Conservation (phyloP, 2,888 invertebrate species). For the Hydroisotoma schaefferi region DNA sequence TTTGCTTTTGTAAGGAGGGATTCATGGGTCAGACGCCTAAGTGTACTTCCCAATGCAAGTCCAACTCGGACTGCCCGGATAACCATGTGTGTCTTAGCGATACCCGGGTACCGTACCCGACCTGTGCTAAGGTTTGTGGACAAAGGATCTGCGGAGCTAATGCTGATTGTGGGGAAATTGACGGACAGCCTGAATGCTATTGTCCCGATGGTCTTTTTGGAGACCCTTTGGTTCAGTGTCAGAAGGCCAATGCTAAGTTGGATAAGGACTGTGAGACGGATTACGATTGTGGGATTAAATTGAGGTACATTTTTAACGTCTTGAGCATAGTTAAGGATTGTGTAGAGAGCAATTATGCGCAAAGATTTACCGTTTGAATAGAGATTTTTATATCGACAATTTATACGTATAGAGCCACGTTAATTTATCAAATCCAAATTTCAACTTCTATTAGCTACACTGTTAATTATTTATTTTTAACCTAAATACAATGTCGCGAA, state of each 20-base stretch:
- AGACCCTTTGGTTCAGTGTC: slow-evolving; percentile 29
- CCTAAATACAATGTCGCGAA: too few species aligned
- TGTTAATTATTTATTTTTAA: too few species aligned
- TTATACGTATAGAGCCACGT: too few species aligned
- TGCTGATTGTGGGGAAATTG: slow-evolving; percentile 24
- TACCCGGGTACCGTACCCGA: slow-evolving; percentile 17
- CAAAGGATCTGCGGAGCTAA: slow-evolving; percentile 28
- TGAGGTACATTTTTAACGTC: too few species aligned
- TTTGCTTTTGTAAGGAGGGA: slow-evolving; percentile 29
- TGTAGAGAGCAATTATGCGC: too few species aligned
- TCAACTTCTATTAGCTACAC: too few species aligned
- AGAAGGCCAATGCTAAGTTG: slow-evolving; percentile 20
- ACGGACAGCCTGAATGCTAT: slow-evolving; percentile 24
- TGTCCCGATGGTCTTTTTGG: slow-evolving; percentile 28
- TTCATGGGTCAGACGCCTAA: slow-evolving; percentile 26
- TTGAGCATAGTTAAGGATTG: too few species aligned
- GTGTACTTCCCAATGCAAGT: slow-evolving; percentile 23
- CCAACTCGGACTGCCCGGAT: slow-evolving; percentile 28
- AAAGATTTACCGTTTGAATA: too few species aligned
- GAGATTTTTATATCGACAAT: too few species aligned
- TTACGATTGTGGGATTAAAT: slow-evolving; percentile 26
- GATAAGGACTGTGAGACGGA: slow-evolving; percentile 27
- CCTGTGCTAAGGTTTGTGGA: slow-evolving; percentile 35
- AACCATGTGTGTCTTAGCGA: slow-evolving; percentile 20
- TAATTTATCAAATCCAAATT: too few species aligned